These are phyloP conservation scores for Varanus komodoensis DNA, from an alignment of 2,113 vertebrate genomes.

Conservation along the genomic window DNA sequence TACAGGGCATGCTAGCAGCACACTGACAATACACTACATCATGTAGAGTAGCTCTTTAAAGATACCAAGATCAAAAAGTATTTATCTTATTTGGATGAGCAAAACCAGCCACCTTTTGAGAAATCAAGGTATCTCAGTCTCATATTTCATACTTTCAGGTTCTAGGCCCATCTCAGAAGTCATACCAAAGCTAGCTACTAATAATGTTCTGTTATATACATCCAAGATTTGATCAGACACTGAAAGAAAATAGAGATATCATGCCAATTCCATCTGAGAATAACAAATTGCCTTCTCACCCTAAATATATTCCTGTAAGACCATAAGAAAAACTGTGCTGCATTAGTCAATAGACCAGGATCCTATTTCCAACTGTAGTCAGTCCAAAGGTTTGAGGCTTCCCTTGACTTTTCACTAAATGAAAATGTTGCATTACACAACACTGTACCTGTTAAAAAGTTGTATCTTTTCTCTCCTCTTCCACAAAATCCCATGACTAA, in stretches of 20 bases:
- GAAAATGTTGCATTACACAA: neutral
- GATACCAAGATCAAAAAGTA: conserved; percentile 2
- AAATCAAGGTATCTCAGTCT: neutral
- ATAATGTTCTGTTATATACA: neutral
- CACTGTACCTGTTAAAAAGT: neutral
- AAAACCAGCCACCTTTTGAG: conserved; percentile 11
- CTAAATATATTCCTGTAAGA: neutral
- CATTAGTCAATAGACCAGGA: neutral
- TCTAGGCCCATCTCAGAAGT: neutral
- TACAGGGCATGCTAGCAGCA: neutral
- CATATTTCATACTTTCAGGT: neutral
- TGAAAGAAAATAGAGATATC: neutral
- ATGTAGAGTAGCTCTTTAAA: neutral
- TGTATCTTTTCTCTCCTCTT: neutral
- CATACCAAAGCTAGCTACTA: neutral
- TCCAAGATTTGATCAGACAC: neutral
- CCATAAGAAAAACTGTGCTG: neutral
- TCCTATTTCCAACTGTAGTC: neutral
- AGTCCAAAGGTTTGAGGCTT: neutral
- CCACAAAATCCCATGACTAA: neutral
- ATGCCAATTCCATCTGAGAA: neutral
- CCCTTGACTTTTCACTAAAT: neutral
- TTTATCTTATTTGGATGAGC: neutral
- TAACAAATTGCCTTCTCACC: neutral
- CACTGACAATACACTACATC: neutral